Base-by-base conservation (phyloP, 2,113 vertebrate species). In the Guaruba guarouba region DNA sequence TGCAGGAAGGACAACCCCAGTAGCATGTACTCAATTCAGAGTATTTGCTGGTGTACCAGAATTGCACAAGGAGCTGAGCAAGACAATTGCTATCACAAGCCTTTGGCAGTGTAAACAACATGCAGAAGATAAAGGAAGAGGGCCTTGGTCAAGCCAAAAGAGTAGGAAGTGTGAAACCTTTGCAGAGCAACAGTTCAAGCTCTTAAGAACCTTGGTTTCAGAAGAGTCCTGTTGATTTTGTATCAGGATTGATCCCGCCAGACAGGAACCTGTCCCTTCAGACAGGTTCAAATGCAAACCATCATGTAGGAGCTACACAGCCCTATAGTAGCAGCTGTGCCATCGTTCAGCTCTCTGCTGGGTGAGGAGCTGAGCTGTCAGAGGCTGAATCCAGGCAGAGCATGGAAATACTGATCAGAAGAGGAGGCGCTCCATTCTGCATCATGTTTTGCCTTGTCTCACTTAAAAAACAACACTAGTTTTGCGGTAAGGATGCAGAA, bases 31-130 rank as follows among this genome's bases (percentile, higher is more conserved):
- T 80, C 25, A 77, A 49, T 43, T 84, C n/a, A 49, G 20, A 86
- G 68, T 19, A 23, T 90, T 59, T 0, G 0, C 4, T 63, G 37
- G 18, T 55, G 35, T 37, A n/a, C 28, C 23, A 2, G 16, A 57
- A 57, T 8, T 77, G 46, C 73, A 61, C n/a, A 71, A 95, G 86
- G 27, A 80, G 82, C 73, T 86, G 88, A 95, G 62, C 68, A 83
- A 92, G 76, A 75, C 0, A 41, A 68, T 63, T 35, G 29, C 86
- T 86, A 68, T 44, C 59, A 27, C 27, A 69, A 29, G 63, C 41
- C 68, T 93, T 51, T 46, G 41, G 61, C 61, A 92, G 41, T 71
- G 55, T 46, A 82, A 92, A 73, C 20, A 81, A 71, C 39, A 13
- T 0, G 24, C 41, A 86, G 59, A 77, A 88, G 75, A 87, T 78